Conservation (phyloP, 2,888 invertebrate genomes). For the Tyria jacobaeae region DNA sequence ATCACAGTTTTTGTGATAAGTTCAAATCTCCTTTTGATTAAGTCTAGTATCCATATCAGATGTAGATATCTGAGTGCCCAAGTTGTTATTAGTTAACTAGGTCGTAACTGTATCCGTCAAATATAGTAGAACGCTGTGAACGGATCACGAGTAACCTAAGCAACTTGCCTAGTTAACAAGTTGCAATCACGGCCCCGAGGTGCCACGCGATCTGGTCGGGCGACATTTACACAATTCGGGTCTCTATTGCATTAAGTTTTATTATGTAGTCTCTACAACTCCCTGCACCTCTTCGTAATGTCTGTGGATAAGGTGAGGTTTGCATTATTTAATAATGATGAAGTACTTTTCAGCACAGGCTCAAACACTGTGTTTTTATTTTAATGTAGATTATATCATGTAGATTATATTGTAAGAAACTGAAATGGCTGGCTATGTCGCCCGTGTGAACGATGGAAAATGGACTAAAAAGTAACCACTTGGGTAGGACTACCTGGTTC, state of each 20-base stretch:
- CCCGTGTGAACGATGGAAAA: too few species aligned
- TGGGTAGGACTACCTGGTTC: too few species aligned
- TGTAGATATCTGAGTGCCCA: constrained; percentile 36
- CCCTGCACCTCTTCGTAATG: too few species aligned
- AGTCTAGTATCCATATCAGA: constrained; percentile 32
- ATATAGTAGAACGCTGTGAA: constrained; percentile 50
- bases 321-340: too few species aligned
- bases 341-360: too few species aligned
- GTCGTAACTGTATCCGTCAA: constrained; percentile 49
- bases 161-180: constrained; percentile 55
- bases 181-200: constrained; percentile 48
- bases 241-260: constrained; percentile 30
- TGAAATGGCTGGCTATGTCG: too few species aligned
- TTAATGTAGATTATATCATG: too few species aligned
- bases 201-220: constrained; percentile 46
- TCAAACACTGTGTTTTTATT: too few species aligned
- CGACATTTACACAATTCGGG: constrained; percentile 35
- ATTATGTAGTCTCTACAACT: not conserved
- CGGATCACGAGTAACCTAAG: constrained; percentile 51
- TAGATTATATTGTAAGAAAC: too few species aligned
- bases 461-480: too few species aligned
- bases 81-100: constrained; percentile 49
- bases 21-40: constrained; percentile 21
- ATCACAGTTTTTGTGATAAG: constrained; percentile 12
- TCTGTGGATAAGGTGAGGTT: too few species aligned